A percentile compares a stretch with the other conserved stretches of the same genome.
These are phyloP conservation scores for Butastur rufipennis DNA, from an alignment of 2,113 vertebrate genomes.

Conservation along the genomic window DNA sequence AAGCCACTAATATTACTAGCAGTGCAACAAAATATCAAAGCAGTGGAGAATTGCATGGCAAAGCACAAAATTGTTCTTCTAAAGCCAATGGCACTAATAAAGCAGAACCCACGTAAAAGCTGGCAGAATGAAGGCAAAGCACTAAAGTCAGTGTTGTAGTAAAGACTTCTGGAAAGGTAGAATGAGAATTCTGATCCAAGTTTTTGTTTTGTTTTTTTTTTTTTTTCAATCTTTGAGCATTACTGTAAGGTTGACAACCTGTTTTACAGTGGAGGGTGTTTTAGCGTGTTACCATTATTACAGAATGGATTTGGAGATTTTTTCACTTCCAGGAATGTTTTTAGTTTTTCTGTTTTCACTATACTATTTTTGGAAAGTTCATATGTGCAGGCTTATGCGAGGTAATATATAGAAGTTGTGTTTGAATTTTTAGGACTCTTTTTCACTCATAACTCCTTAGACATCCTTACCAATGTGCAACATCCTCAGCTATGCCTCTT, in stretches of 20 bases:
- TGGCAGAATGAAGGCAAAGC: neutral
- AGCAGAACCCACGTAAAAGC: neutral
- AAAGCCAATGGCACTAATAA: neutral
- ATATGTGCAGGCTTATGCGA: neutral
- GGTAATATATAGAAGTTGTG: neutral
- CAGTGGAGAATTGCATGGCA: neutral
- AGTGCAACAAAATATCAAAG: neutral
- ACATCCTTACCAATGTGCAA: neutral
- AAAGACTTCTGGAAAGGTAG: neutral
- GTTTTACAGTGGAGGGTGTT: neutral
- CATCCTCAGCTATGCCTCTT: neutral
- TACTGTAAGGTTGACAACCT: neutral
- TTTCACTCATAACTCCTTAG: neutral
- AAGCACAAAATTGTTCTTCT: neutral
- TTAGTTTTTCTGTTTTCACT: neutral
- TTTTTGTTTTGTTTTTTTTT: neutral
- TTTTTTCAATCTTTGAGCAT: neutral
- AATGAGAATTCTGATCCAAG: neutral
- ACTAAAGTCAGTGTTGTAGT: neutral
- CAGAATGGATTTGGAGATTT: neutral
- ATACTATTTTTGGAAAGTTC: neutral
- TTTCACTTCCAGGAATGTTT: neutral
- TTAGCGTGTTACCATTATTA: neutral
- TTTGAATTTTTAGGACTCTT: neutral
- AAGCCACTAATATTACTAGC: neutral